Conservation (phyloP, 1,140 invertebrate genomes). For the Frieseomelitta varia region DNA sequence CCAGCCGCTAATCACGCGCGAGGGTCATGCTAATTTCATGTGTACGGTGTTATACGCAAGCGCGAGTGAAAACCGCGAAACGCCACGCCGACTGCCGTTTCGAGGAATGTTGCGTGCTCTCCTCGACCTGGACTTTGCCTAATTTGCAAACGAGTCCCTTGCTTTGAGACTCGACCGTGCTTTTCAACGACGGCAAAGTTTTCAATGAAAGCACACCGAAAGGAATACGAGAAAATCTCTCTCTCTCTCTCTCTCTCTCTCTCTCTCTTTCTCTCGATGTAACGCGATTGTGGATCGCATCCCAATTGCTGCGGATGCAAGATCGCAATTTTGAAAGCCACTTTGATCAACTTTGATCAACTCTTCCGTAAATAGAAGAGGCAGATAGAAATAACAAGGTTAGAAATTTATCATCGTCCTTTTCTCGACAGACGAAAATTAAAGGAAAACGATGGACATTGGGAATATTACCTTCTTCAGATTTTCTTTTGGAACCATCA, state of each 20-base stretch:
- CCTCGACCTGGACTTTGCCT: neutral
- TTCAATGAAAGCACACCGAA: neutral
- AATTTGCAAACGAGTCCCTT: neutral
- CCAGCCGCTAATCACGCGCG: neutral
- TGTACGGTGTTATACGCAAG: neutral
- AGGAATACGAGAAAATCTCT: neutral
- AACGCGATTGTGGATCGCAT: neutral
- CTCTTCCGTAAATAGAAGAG: no score
- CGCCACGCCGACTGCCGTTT: neutral
- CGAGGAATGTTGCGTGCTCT: neutral
- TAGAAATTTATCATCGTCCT: no score
- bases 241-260: no score
- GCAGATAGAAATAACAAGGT: no score
- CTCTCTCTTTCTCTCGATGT: neutral
- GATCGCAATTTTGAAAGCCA: no score
- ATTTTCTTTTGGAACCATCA: no score
- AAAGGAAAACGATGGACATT: no score
- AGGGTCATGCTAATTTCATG: conserved; percentile 21
- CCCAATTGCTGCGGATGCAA: neutral
- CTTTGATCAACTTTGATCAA: no score
- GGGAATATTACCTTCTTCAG: no score
- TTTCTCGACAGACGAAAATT: no score
- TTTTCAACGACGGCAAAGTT: neutral
- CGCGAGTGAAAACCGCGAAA: conserved; percentile 6
- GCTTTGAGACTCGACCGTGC: neutral